Evolutionary conservation across 2,797 vertebrate genomes (phyloP), one percentile per base, ranked within the genome.

Genomic region (Phrynocephalus vlangalii): DNA sequence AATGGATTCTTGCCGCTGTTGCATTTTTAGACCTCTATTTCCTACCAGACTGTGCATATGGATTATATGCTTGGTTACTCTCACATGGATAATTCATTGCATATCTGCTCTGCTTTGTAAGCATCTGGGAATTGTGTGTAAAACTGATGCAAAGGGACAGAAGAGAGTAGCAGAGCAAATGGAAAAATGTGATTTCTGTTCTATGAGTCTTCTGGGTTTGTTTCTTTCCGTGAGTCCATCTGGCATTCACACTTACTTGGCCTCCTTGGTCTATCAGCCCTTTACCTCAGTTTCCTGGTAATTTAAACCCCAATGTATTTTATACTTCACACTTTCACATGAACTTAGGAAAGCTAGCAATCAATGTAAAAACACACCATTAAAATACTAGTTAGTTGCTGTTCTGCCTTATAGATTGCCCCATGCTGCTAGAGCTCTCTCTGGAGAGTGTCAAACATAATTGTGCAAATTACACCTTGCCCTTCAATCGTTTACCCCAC

Each of bases 101-200:
- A 20, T 84, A 75, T 89, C 73, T 86, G 56, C 77, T 89, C 81
- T 89, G 60, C 63, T 76, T 90, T 26, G 66, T 76, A 90, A 90
- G 85, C 67, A 85, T 75, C 78, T 80, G 79, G 83, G 87, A 85
- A 90, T 84, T 84, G 66, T 75, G 70, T 90, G 77, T 84, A 84
- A 48, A 90, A 63, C 30, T 76, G 78, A 82, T 88, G 71, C 67
- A 60, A 88, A 89, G 28, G 33, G 83, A 76, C 50, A 82, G 78
- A 71, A 7, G 48, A 73, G 79, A 50, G 71, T 70, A 75, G 24
- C 63, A 82, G 83, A 88, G 63, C 77, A 88, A 77, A 81, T 85
- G n/a, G 79, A 76, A 82, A 76, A 33, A 81, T 77, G 72, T 75
- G 72, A 77, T 82, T 82, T 82, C 83, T 76, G 20, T 76, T 81